Base-by-base conservation (phyloP, 2,888 invertebrate genomes). In the Pharmacophagus antenor region DNA sequence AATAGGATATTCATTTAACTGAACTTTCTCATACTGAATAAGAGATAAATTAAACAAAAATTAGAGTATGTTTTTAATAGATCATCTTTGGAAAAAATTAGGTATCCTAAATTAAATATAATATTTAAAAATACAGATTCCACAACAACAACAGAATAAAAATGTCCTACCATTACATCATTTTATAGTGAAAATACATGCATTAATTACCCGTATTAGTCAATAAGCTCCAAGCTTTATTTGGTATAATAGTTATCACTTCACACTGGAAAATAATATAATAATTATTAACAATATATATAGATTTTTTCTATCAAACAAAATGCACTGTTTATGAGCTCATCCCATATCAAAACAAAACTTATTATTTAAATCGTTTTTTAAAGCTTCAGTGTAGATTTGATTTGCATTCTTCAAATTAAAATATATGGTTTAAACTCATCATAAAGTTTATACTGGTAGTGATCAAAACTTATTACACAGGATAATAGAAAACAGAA, bases 141-240 rank as follows among this genome's bases (percentile, higher is more conserved):
- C 8, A 15, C 8, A 31, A 31, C 15, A 31, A 31, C 1, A 10
- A 31, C 31, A 10, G 10, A 3, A 31, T 15, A 31, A 31, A n/a
- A 25, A 21, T 54, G 44, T 7, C 27, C 18, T 50, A 48, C 2
- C 48, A 23, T 48, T 23, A 42, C 20, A 51, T 31, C 21, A 51
- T 42, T 27, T 49, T 49, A 56, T 50, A 56, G 27, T 7, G 21
- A 15, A 44, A 44, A 50, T 27, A 44, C 50, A 50, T 23, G 20
- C 25, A 22, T 21, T 12, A n/a, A 41, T 1, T 50, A 27, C 56
- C 56, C 56, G 22, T 49, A 41, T 49, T 23, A 4, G 17, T 41
- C 2, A 31, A 37, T 2, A 15, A 50, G 20, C 44, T 18, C 10
- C 20, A 31, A 31, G 44, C 44, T 44, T 20, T 44, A 17, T 44